These are phyloP conservation scores for Tilapia sparmanii DNA, from an alignment of 2,113 vertebrate genomes.

Conservation along the genomic window DNA sequence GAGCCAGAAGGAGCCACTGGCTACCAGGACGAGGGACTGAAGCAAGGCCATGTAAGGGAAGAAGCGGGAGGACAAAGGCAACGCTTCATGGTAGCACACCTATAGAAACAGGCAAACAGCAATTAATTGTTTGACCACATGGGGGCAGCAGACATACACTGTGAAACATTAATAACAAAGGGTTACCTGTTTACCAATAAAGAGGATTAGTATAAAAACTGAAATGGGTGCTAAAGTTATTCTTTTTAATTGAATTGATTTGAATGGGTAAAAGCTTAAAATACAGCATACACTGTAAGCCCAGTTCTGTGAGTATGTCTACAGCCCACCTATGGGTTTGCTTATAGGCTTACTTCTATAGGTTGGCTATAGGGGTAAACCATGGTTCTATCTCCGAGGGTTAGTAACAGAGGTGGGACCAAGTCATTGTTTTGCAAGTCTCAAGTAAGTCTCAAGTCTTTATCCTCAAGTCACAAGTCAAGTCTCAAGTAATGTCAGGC, in stretches of 20 bases:
- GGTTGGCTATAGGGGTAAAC: neutral
- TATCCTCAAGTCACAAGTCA: too few species aligned
- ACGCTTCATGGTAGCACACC: constrained; percentile 76
- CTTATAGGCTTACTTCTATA: neutral
- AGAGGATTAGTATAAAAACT: neutral
- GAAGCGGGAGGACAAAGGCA: constrained; percentile 76
- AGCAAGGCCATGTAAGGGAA: constrained; percentile 76
- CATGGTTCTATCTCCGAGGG: neutral
- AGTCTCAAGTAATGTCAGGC: too few species aligned
- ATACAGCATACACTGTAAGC: neutral
- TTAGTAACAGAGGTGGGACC: too few species aligned
- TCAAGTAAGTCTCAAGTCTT: too few species aligned
- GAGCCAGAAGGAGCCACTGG: constrained; percentile 80
- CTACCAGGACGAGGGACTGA: constrained; percentile 71
- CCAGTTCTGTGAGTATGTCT: neutral
- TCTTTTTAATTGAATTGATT: neutral
- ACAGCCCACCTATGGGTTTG: neutral
- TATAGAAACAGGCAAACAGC: neutral
- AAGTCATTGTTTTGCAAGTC: too few species aligned
- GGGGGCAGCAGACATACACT: neutral
- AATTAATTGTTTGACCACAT: neutral
- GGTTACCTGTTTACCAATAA: neutral
- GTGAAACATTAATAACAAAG: neutral
- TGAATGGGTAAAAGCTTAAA: neutral
- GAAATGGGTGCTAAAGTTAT: neutral